Evolutionary conservation across 2,888 invertebrate genomes (phyloP).

Genomic region (Oxycera nigricornis): DNA sequence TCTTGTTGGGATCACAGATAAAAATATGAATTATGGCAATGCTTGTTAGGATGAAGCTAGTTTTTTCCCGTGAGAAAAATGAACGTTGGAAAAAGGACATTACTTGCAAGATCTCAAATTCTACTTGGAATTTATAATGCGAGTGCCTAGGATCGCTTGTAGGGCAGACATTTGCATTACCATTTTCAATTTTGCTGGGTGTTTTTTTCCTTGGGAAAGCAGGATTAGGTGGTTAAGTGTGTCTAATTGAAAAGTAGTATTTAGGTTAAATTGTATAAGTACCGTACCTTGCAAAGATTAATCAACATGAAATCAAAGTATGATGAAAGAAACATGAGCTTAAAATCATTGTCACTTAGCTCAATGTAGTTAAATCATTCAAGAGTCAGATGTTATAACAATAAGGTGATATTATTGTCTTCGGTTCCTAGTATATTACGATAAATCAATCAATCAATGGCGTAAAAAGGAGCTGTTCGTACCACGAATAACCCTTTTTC

Average conservation of each 20-base stretch:
- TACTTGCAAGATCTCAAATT: constrained; percentile 22
- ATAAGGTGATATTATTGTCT: too few relatives aligned
- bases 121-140: background rate
- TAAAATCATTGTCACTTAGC: background rate
- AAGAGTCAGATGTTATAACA: too few relatives aligned
- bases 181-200: constrained; percentile 1
- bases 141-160: background rate
- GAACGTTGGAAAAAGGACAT: constrained; percentile 15
- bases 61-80: constrained; percentile 21
- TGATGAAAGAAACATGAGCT: background rate
- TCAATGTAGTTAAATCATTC: too few relatives aligned
- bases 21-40: constrained; percentile 14
- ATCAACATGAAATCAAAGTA: background rate
- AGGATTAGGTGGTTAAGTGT: too few relatives aligned
- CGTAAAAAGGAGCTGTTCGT: too few relatives aligned
- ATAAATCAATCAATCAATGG: too few relatives aligned
- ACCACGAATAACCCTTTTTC: too few relatives aligned
- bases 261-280: background rate
- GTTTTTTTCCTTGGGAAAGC: too few relatives aligned
- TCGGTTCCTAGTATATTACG: too few relatives aligned
- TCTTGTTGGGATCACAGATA: background rate
- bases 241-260: background rate
- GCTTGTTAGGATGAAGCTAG: background rate
- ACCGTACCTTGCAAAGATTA: background rate
- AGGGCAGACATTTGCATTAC: background rate